Percentiles rank a stretch among this genome's conserved stretches.
These are phyloP conservation scores for Lumbricus terrestris DNA, from an alignment of 2,888 invertebrate species.

Conservation along the genomic window DNA sequence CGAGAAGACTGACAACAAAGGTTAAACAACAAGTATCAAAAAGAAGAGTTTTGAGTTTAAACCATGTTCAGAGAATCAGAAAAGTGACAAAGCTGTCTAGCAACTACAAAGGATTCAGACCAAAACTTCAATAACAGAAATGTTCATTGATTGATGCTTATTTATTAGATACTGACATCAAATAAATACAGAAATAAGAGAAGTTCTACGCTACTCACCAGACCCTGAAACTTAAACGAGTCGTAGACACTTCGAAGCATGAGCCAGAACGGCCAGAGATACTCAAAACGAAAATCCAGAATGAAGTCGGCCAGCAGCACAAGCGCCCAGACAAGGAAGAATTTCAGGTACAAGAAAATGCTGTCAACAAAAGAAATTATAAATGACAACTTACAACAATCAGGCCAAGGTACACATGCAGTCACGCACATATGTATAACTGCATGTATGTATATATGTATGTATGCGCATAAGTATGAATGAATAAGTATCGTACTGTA, in stretches of 20 bases:
- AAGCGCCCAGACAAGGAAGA: conserved; percentile 89
- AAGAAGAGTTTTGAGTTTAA: not conserved
- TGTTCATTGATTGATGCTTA: not conserved
- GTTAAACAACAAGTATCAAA: not conserved
- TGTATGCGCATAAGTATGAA: not conserved
- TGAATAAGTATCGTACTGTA: too few species aligned
- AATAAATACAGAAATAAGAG: not conserved
- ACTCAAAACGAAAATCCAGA: conserved; percentile 97
- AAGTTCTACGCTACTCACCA: conserved; percentile 71
- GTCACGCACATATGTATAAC: not conserved
- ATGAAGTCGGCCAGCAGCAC: conserved; percentile 93
- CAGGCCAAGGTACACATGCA: not conserved
- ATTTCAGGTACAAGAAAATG: conserved; percentile 89
- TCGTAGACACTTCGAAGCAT: conserved; percentile 91
- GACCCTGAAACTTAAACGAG: conserved; percentile 95
- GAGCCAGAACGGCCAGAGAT: conserved; percentile 98
- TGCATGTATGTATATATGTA: not conserved
- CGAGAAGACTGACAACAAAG: not conserved
- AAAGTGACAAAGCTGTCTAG: not conserved
- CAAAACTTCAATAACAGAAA: not conserved
- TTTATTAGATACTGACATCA: not conserved
- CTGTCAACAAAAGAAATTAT: conserved; percentile 63
- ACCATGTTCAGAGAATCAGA: not conserved
- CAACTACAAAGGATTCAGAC: too few species aligned
- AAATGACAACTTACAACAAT: not conserved